Conservation (phyloP, 2,113 vertebrate species). For the Sprattus sprattus region DNA sequence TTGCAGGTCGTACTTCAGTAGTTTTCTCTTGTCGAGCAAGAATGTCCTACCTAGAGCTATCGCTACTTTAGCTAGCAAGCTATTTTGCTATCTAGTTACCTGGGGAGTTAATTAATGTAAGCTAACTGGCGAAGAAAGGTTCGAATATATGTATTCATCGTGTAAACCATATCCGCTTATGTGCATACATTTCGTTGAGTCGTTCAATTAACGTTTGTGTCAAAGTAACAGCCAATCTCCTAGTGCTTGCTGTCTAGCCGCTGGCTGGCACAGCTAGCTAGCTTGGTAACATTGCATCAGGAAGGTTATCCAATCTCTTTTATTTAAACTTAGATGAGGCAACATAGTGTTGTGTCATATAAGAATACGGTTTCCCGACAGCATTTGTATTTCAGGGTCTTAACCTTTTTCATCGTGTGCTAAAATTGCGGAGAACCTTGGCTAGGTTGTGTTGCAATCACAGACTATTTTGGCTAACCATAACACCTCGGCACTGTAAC, state of each 20-base stretch:
- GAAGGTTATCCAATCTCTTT: neutral
- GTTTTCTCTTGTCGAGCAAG: neutral
- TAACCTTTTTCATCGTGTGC: neutral
- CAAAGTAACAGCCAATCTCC: neutral
- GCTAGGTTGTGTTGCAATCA: neutral
- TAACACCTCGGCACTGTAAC: slow-evolving; percentile 6
- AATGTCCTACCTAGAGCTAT: neutral
- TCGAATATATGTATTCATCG: neutral
- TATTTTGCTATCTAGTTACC: neutral
- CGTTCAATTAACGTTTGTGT: neutral
- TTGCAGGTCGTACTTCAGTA: neutral
- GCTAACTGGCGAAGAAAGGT: too few species aligned
- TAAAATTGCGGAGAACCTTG: neutral
- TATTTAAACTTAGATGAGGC: neutral
- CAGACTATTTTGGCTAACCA: neutral
- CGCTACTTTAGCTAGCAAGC: neutral
- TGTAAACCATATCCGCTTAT: neutral
- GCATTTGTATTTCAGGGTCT: neutral
- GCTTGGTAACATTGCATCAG: neutral
- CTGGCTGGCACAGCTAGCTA: neutral
- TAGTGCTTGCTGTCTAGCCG: neutral
- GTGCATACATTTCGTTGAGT: neutral
- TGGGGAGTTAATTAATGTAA: neutral
- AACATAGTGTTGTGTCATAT: neutral
- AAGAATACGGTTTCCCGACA: neutral